phyloP scores from a whole-genome alignment of 2,797 vertebrate species.

The Paramormyrops hopkinsi region DNA sequence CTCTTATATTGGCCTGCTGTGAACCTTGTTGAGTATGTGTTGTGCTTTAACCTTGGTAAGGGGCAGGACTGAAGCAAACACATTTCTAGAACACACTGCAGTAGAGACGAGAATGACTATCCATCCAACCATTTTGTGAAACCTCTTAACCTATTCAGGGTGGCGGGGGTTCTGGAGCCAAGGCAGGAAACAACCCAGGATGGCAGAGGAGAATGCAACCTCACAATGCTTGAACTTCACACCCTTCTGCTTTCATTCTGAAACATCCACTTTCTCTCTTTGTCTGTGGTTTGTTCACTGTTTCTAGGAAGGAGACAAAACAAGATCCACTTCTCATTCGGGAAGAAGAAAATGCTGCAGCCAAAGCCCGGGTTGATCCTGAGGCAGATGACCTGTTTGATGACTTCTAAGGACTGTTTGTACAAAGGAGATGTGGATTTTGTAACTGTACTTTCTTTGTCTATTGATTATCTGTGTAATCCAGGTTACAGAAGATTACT shows the following conservation, averaged over 20 bases:
- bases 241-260: not conserved
- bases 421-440: not conserved
- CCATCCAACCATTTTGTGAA: not conserved
- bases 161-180: not conserved
- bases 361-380: conserved; percentile 51
- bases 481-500: not conserved
- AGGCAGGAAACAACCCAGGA: not conserved
- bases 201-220: not conserved
- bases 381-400: conserved; percentile 73
- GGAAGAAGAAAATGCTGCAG: conserved; percentile 28
- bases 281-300: not conserved
- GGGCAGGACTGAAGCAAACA: not conserved
- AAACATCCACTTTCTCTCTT: not conserved
- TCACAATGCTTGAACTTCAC: not conserved
- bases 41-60: not conserved
- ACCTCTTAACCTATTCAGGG: not conserved
- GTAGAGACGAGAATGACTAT: not conserved
- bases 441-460: not conserved
- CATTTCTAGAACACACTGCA: not conserved
- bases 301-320: not conserved
- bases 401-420: conserved; percentile 58
- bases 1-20: not conserved
- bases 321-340: conserved; percentile 18
- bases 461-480: not conserved
- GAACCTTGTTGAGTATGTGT: not conserved